These are phyloP conservation scores for Rhea pennata DNA, from an alignment of 2,113 vertebrate genomes.

Conservation along the genomic window DNA sequence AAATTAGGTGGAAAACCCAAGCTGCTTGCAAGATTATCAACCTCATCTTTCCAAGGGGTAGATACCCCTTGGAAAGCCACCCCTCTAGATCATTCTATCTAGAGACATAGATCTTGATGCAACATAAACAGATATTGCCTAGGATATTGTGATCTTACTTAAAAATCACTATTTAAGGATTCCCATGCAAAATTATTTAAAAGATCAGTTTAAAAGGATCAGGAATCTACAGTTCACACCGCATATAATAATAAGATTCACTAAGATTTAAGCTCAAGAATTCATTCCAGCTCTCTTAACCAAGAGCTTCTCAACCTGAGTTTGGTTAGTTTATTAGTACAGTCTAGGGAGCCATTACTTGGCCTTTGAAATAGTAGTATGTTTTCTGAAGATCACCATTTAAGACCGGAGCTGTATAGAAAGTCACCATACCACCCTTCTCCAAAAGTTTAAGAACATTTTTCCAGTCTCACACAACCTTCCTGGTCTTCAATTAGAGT, in stretches of 20 bases:
- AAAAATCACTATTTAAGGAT: neutral
- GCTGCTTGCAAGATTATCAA: neutral
- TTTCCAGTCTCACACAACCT: neutral
- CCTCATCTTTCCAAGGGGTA: neutral
- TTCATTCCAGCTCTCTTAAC: neutral
- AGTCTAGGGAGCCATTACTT: neutral
- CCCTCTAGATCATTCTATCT: neutral
- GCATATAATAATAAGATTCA: too few species aligned
- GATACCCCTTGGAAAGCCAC: too few species aligned
- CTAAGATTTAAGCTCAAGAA: neutral
- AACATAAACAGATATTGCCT: neutral
- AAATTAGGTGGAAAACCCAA: neutral
- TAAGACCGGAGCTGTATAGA: neutral
- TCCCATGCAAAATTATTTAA: fast-evolving
- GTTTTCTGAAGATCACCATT: neutral
- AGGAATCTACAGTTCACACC: fast-evolving
- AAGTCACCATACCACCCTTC: neutral
- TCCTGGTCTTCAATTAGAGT: neutral
- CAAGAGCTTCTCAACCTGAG: neutral
- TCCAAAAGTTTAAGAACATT: neutral
- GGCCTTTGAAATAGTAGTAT: neutral
- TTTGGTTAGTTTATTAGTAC: neutral
- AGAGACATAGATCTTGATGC: neutral
- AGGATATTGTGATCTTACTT: neutral
- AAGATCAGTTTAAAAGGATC: neutral